Conservation (phyloP, 2,113 vertebrate species). For the Emydura subglobosa region DNA sequence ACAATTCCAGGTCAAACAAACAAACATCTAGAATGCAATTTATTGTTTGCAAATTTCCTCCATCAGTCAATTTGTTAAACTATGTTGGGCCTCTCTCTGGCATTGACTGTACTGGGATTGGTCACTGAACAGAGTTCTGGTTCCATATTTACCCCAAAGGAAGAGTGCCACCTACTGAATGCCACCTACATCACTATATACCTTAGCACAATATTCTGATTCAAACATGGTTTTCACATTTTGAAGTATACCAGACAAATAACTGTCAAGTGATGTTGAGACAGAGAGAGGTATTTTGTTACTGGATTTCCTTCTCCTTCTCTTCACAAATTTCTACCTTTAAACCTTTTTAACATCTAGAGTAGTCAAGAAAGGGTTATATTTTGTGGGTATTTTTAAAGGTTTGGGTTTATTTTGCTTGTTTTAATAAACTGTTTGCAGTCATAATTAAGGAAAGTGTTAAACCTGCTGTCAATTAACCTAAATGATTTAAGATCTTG, state of each 20-base stretch:
- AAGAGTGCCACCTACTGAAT: constrained; percentile 14
- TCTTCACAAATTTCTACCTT: neutral
- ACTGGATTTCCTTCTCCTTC: neutral
- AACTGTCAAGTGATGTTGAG: neutral
- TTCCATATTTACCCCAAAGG: constrained; percentile 6
- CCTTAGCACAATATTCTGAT: constrained; percentile 14
- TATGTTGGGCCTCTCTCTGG: neutral
- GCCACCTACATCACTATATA: neutral
- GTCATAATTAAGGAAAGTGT: constrained; percentile 56
- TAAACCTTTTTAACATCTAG: neutral
- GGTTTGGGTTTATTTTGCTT: fast-evolving
- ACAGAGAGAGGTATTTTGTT: neutral
- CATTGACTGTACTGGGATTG: neutral
- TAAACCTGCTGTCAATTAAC: constrained; percentile 62
- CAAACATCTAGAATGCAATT: neutral
- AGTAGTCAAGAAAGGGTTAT: neutral
- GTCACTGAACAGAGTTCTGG: neutral
- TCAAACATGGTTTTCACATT: neutral
- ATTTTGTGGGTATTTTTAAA: fast-evolving
- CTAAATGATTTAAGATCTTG: constrained; percentile 58
- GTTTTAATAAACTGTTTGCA: neutral
- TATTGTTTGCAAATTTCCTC: neutral
- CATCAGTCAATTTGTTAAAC: neutral
- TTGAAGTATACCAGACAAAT: constrained; percentile 32
- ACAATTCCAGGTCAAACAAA: neutral